These are phyloP conservation scores for Acanthurus leucopareius DNA, from an alignment of 2,797 vertebrate species.

Conservation along the genomic window DNA sequence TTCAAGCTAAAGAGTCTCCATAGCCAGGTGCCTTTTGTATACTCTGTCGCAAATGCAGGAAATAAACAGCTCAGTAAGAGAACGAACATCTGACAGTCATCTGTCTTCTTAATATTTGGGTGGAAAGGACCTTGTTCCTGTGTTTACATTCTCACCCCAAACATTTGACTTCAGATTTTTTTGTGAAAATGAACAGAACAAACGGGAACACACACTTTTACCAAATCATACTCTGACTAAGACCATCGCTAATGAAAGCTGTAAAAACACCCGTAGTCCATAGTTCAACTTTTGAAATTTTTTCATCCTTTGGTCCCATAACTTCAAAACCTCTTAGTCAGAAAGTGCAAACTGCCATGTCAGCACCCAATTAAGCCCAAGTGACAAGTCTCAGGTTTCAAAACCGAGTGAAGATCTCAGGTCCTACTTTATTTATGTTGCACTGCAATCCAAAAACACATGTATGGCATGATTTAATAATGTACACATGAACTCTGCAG, in stretches of 20 bases:
- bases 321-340: not conserved
- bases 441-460: not conserved
- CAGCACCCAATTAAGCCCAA: no score
- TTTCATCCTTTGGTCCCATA: not conserved
- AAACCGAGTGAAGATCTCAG: not conserved
- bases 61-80: not conserved
- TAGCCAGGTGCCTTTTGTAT: not conserved
- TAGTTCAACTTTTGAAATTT: not conserved
- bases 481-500: slow-evolving; percentile 13
- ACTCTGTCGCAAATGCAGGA: no score
- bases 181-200: not conserved
- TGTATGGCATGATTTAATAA: not conserved
- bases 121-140: not conserved
- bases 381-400: not conserved
- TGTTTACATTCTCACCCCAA: not conserved
- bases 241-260: no score
- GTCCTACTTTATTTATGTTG: not conserved
- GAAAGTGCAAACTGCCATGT: not conserved
- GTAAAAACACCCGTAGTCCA: no score
- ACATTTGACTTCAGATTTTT: not conserved
- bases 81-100: not conserved
- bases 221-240: not conserved
- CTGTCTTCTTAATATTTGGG: not conserved
- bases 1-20: not conserved
- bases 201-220: not conserved